Evolutionary conservation across 2,113 vertebrate genomes (phyloP).

Genomic region (Donacobius atricapilla): DNA sequence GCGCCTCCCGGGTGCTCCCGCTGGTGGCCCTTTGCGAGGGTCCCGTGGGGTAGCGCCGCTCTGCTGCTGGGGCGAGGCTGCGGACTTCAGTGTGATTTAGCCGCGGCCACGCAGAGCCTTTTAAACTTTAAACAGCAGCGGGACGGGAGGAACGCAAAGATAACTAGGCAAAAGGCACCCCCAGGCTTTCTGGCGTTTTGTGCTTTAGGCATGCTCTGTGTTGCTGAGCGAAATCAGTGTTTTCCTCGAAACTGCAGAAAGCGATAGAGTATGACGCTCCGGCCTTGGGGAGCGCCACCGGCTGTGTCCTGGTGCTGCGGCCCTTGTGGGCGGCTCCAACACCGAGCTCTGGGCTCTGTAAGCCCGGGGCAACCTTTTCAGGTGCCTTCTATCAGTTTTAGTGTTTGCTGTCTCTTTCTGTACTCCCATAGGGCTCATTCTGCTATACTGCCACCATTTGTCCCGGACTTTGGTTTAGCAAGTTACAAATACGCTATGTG

Average conservation of each 20-base stretch:
- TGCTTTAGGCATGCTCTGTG: background rate
- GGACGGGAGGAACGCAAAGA: background rate
- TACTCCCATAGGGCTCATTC: background rate
- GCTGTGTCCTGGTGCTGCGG: accelerated
- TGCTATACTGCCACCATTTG: background rate
- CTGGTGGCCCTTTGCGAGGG: background rate
- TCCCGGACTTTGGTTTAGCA: background rate
- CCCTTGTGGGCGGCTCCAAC: accelerated
- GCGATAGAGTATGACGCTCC: accelerated
- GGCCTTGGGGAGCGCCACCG: accelerated
- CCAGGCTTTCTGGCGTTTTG: background rate
- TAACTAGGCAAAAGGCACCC: background rate
- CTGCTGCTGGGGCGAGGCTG: background rate
- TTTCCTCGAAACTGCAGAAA: background rate
- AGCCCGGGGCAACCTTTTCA: background rate
- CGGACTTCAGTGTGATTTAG: background rate
- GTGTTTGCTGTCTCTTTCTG: accelerated
- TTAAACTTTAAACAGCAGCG: background rate
- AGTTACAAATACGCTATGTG: accelerated
- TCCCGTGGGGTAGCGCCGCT: background rate
- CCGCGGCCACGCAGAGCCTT: background rate
- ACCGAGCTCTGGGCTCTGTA: accelerated
- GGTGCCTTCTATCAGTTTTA: accelerated
- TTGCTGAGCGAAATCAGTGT: accelerated
- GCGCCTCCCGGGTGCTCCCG: accelerated